These are phyloP conservation scores for Neomorphus geoffroyi DNA, from an alignment of 2,797 vertebrate species.

Conservation along the genomic window DNA sequence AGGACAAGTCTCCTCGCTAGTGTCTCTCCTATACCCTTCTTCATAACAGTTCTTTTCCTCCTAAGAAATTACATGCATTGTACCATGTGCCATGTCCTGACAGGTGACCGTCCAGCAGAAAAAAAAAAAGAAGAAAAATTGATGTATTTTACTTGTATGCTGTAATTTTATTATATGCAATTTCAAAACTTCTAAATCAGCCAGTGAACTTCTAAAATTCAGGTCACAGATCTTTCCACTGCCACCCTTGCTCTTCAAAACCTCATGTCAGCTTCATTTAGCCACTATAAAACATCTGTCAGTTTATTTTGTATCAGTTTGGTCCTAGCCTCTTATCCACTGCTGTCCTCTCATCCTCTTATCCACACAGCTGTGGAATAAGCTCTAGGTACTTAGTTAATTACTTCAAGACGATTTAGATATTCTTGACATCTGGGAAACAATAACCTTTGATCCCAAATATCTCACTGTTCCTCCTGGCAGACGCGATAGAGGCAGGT, in stretches of 20 bases:
- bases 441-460: not conserved
- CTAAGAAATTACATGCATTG: not conserved
- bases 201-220: not conserved
- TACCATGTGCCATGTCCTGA: not conserved
- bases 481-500: not conserved
- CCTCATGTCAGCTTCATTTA: not conserved
- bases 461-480: not conserved
- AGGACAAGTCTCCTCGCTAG: not conserved
- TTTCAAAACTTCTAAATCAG: not conserved
- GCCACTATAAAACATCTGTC: not conserved
- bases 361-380: not conserved
- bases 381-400: not conserved
- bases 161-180: not conserved
- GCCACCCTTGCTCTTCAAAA: not conserved
- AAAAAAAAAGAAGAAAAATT: not conserved
- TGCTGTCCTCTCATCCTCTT: not conserved
- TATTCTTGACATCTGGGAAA: not conserved
- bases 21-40: not conserved
- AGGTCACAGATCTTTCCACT: not conserved
- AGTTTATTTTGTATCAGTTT: not conserved
- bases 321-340: not conserved
- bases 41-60: not conserved
- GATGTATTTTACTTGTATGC: not conserved
- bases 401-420: not conserved
- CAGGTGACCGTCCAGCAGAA: accelerated